phyloP scores from a whole-genome alignment of 2,797 vertebrate species.

The Buceros bicornis region DNA sequence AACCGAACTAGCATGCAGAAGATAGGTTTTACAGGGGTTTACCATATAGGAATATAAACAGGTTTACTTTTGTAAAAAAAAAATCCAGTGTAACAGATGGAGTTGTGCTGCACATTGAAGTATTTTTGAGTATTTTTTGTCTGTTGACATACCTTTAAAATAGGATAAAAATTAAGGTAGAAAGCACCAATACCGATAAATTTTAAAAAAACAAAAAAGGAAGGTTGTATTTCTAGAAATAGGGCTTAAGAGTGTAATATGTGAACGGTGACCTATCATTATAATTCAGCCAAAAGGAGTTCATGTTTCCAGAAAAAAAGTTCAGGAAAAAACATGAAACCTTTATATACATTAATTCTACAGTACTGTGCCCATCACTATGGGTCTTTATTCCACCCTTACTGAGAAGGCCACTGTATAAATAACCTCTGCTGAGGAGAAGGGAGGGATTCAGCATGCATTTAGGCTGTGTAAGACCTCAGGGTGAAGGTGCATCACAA shows the following conservation, averaged over 20 bases:
- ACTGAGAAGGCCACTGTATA: background rate
- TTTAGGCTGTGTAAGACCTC: background rate
- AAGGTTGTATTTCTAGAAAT: background rate
- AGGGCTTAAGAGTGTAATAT: background rate
- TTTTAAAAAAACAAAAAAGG: background rate
- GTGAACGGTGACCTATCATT: background rate
- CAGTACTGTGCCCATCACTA: background rate
- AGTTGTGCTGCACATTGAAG: background rate
- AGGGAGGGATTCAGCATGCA: background rate
- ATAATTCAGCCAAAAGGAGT: background rate
- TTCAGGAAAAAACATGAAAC: background rate
- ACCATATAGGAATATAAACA: background rate
- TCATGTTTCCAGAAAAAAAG: background rate
- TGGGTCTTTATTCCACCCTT: background rate
- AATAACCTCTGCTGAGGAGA: background rate
- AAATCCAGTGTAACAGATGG: background rate
- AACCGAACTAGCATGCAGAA: background rate
- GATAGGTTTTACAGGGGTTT: background rate
- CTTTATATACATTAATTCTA: background rate
- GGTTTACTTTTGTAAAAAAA: background rate
- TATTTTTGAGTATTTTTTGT: background rate
- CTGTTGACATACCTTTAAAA: background rate
- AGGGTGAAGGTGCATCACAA: constrained; percentile 5
- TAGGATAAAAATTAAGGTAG: background rate
- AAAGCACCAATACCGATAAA: background rate